These are phyloP conservation scores for Zoanthus sociatus DNA, from an alignment of 92 coral and sea anemone species.

Conservation along the genomic window DNA sequence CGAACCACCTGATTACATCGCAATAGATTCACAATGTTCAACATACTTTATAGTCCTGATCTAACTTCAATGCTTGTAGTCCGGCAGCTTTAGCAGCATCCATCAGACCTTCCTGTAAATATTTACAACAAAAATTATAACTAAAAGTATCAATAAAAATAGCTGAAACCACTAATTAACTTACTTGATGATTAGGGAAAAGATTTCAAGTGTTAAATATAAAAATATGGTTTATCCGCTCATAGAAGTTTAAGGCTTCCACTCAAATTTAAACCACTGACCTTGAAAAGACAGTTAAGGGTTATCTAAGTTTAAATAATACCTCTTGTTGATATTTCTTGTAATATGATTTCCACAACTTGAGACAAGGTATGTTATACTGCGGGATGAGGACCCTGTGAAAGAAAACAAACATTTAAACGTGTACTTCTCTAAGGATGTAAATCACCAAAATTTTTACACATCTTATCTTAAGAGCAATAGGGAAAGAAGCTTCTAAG, in stretches of 20 bases:
- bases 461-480: no score
- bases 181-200: no score
- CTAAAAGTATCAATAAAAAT: background rate
- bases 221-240: no score
- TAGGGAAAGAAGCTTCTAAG: no score
- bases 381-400: slow-evolving; percentile 82
- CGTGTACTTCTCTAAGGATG: no score
- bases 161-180: background rate
- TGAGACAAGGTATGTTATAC: slow-evolving; percentile 83
- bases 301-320: background rate
- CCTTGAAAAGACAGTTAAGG: no score
- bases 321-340: slow-evolving; percentile 58
- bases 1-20: no score
- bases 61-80: slow-evolving; percentile 70
- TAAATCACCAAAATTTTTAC: background rate
- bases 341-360: slow-evolving; percentile 89
- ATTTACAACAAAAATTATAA: background rate
- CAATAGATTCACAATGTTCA: background rate
- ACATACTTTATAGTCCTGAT: slow-evolving; percentile 71
- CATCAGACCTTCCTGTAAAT: slow-evolving; percentile 74
- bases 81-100: slow-evolving; percentile 86
- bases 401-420: background rate
- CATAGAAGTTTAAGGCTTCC: no score
- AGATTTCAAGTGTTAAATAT: no score
- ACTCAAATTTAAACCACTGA: no score